Percentiles rank a stretch among this genome's conserved stretches.
Evolutionary conservation across 2,888 invertebrate species (phyloP).

Genomic region (Steromphala cineraria): DNA sequence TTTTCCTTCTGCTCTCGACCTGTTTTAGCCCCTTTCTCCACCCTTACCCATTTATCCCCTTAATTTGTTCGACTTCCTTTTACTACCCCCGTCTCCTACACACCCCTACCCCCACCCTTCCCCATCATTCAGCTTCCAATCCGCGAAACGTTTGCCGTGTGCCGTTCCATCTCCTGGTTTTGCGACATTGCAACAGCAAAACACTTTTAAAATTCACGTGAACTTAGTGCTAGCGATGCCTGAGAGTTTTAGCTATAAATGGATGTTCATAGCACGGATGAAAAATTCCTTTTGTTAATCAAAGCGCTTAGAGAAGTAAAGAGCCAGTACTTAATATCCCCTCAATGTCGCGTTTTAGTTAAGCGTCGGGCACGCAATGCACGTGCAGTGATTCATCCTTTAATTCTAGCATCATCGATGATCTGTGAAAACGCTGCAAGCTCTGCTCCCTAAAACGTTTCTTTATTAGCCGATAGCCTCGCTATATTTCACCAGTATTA

Average conservation of each 20-base stretch:
- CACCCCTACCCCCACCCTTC: neutral
- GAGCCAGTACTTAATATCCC: neutral
- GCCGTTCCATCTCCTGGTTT: neutral
- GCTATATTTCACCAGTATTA: conserved; percentile 20
- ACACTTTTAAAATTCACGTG: neutral
- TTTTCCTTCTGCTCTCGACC: too few species aligned
- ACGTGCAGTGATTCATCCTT: conserved; percentile 17
- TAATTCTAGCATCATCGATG: neutral
- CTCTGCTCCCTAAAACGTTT: neutral
- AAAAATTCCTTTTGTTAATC: conserved; percentile 1
- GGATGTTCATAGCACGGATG: too few species aligned
- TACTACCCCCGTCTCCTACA: too few species aligned
- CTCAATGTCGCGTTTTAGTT: neutral
- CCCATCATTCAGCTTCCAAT: too few species aligned
- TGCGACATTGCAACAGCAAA: neutral
- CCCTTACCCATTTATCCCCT: neutral
- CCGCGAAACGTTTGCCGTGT: too few species aligned
- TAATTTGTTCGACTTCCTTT: too few species aligned
- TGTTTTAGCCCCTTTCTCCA: neutral
- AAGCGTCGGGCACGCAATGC: neutral
- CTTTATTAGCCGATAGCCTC: conserved; percentile 10
- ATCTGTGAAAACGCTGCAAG: neutral
- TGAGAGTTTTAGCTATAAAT: too few species aligned
- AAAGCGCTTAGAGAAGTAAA: neutral
- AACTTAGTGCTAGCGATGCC: too few species aligned